phyloP scores from a whole-genome alignment of 2,888 invertebrate species.

The Ptychoptera albimana region DNA sequence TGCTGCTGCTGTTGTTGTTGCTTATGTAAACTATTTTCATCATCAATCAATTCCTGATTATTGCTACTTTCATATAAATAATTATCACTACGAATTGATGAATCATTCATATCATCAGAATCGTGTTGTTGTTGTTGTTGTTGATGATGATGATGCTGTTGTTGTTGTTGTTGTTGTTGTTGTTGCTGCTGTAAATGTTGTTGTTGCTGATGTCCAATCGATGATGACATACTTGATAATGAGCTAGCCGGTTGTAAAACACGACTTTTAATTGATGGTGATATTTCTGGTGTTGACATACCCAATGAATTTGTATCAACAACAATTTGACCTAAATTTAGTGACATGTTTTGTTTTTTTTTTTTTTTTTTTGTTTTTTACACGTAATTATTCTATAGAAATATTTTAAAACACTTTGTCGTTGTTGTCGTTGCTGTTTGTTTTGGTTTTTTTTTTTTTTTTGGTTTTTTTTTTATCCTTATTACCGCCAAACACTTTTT shows the following conservation, averaged over 20 bases:
- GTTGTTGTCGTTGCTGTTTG: too few species aligned
- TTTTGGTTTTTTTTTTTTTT: too few species aligned
- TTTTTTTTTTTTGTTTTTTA: too few species aligned
- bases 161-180: constrained; percentile 5
- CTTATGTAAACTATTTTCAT: constrained; percentile 8
- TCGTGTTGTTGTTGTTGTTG: constrained; percentile 7
- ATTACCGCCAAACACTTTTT: too few species aligned
- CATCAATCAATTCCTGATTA: background rate
- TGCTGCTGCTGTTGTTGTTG: constrained; percentile 13
- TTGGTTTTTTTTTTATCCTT: too few species aligned
- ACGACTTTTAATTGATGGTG: background rate
- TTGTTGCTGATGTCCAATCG: constrained; percentile 5
- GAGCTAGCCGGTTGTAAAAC: background rate
- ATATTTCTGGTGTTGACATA: background rate
- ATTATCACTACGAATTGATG: constrained; percentile 5
- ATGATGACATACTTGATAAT: background rate
- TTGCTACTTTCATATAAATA: background rate
- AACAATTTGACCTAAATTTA: too few species aligned
- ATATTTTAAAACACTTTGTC: too few species aligned
- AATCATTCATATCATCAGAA: too few species aligned
- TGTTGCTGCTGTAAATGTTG: constrained; percentile 4
- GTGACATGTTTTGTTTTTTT: too few species aligned
- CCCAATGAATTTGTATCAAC: too few species aligned
- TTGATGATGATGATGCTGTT: constrained; percentile 6
- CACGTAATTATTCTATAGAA: too few species aligned